Evolutionary conservation across 2,888 invertebrate genomes (phyloP).

Genomic region (Melanostoma scalare): DNA sequence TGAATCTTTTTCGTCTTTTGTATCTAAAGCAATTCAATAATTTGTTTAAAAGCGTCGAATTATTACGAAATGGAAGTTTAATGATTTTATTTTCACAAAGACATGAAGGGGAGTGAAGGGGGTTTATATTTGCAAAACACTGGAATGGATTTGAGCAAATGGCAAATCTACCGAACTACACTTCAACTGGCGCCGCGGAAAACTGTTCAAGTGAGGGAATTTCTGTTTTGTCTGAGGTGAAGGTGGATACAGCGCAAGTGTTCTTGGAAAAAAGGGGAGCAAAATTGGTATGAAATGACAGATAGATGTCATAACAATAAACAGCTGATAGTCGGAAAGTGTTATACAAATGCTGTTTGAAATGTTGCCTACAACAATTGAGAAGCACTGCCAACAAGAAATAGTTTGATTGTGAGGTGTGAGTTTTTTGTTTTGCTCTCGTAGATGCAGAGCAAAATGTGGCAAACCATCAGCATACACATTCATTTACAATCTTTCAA

Average conservation of each 20-base stretch:
- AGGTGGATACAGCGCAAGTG: constrained; percentile 14
- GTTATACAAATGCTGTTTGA: constrained; percentile 14
- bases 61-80: not conserved
- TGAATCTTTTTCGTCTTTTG: not conserved
- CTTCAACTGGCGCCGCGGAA: constrained; percentile 31
- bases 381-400: too few species aligned
- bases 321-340: constrained; percentile 57
- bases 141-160: constrained; percentile 9
- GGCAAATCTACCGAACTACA: constrained; percentile 37
- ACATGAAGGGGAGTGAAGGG: not conserved
- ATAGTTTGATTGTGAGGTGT: too few species aligned
- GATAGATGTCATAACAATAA: constrained; percentile 62
- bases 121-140: constrained; percentile 35
- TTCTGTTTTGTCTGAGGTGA: constrained; percentile 24
- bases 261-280: constrained; percentile 23
- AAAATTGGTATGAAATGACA: constrained; percentile 34
- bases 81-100: constrained; percentile 25
- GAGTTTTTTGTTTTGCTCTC: too few species aligned
- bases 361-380: too few species aligned
- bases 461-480: too few species aligned
- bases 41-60: constrained; percentile 10
- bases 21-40: not conserved
- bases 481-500: too few species aligned
- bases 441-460: too few species aligned
- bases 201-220: constrained; percentile 34